These are phyloP conservation scores for Eriocheir sinensis DNA, from an alignment of 1,140 invertebrate genomes.

Conservation along the genomic window DNA sequence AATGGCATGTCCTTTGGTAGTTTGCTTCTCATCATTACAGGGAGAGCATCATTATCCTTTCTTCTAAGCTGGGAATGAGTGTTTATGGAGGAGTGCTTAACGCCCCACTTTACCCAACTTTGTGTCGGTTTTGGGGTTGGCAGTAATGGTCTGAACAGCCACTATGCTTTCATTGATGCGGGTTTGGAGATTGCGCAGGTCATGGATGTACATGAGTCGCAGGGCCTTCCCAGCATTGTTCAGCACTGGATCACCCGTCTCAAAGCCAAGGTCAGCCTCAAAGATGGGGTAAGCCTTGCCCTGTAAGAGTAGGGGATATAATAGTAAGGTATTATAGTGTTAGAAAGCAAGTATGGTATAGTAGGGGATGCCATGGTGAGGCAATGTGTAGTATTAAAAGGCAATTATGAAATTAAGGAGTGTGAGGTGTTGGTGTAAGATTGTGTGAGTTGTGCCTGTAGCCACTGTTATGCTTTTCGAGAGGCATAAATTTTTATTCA, in stretches of 20 bases:
- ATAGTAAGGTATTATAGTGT: too few relatives aligned
- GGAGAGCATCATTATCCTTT: background rate
- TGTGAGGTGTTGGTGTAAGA: too few relatives aligned
- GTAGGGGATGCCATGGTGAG: too few relatives aligned
- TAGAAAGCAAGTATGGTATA: too few relatives aligned
- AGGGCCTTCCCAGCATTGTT: conserved; percentile 92
- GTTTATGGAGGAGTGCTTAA: conserved; percentile 81
- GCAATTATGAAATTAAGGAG: too few relatives aligned
- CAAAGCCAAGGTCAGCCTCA: conserved; percentile 87
- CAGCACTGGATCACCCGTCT: conserved; percentile 87
- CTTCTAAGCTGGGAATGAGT: background rate
- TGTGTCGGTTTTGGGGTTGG: conserved; percentile 98
- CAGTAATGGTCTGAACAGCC: conserved; percentile 94
- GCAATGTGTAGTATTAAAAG: too few relatives aligned
- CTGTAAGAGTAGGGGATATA: conserved; percentile 80
- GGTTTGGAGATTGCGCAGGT: conserved; percentile 95
- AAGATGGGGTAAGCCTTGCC: conserved; percentile 87
- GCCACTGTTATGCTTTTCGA: too few relatives aligned
- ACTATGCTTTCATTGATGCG: conserved; percentile 97
- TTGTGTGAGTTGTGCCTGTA: too few relatives aligned
- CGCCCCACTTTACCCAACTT: conserved; percentile 95
- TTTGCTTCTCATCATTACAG: background rate
- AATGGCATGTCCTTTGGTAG: background rate
- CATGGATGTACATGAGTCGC: conserved; percentile 94
- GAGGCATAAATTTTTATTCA: too few relatives aligned